These are phyloP conservation scores for Lagocephalus sceleratus DNA, from an alignment of 2,797 vertebrate species.

Conservation along the genomic window DNA sequence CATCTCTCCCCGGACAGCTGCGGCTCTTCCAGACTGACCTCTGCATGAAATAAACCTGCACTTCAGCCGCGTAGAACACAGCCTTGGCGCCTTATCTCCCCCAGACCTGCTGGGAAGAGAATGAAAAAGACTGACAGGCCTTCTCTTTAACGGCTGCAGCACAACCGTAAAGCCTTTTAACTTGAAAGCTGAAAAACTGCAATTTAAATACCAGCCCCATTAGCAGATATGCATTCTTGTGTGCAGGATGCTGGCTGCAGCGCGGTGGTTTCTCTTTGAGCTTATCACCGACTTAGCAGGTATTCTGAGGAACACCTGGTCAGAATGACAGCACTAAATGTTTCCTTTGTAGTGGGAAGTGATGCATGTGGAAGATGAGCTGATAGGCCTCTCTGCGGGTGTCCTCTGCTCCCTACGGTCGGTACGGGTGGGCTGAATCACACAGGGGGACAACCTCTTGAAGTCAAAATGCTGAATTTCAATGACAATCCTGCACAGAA, in stretches of 20 bases:
- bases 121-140: slow-evolving; percentile 43
- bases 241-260: slow-evolving; percentile 17
- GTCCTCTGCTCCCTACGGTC: slow-evolving; percentile 15
- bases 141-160: slow-evolving; percentile 28
- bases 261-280: slow-evolving; percentile 21
- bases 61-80: slow-evolving; percentile 20
- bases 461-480: background rate
- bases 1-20: slow-evolving; percentile 48
- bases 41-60: slow-evolving; percentile 52
- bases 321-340: slow-evolving; percentile 33
- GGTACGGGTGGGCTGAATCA: slow-evolving; percentile 1
- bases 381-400: slow-evolving; percentile 21
- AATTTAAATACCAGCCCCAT: slow-evolving; percentile 27
- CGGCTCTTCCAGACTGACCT: slow-evolving; percentile 50
- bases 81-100: slow-evolving; percentile 47
- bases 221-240: slow-evolving; percentile 16
- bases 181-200: slow-evolving; percentile 33
- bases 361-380: slow-evolving; percentile 14
- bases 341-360: slow-evolving; percentile 44
- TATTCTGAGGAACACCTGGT: slow-evolving; percentile 22
- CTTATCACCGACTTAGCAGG: slow-evolving; percentile 61
- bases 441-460: background rate
- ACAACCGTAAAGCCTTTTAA: slow-evolving; percentile 22
- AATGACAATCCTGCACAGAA: too few species aligned
- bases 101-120: slow-evolving; percentile 43